Conservation (phyloP, 2,797 vertebrate species). For the Microcaecilia unicolor region DNA sequence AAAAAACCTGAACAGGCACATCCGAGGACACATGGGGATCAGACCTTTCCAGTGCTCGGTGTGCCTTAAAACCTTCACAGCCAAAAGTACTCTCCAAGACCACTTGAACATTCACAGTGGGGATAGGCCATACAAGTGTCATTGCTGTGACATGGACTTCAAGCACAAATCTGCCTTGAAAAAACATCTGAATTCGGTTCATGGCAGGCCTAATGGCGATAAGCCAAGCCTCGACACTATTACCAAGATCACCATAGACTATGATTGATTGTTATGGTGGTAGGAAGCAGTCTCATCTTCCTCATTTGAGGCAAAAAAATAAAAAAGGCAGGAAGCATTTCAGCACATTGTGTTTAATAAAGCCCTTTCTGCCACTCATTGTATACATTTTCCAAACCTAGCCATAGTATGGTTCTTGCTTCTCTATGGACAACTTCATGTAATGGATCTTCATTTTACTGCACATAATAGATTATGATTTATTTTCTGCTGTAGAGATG, state of each 20-base stretch:
- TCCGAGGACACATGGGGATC: slow-evolving; percentile 67
- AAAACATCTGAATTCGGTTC: slow-evolving; percentile 64
- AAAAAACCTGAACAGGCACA: slow-evolving; percentile 65
- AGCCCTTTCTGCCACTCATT: too few relatives aligned
- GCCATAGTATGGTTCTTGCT: too few relatives aligned
- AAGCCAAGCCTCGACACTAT: slow-evolving; percentile 44
- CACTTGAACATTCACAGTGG: slow-evolving; percentile 67
- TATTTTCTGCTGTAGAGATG: too few relatives aligned
- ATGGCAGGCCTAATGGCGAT: slow-evolving; percentile 46
- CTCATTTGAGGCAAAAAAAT: too few relatives aligned
- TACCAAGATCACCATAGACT: slow-evolving; percentile 50
- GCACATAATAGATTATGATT: too few relatives aligned
- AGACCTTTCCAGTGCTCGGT: slow-evolving; percentile 63
- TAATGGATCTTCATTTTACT: too few relatives aligned
- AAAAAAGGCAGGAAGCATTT: too few relatives aligned
- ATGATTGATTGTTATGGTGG: slow-evolving; percentile 37
- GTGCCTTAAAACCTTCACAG: slow-evolving; percentile 65
- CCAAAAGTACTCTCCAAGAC: slow-evolving; percentile 64
- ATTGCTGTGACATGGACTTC: slow-evolving; percentile 71
- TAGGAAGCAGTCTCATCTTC: too few relatives aligned
- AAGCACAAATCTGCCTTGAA: slow-evolving; percentile 70
- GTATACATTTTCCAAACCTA: too few relatives aligned
- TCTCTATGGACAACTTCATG: too few relatives aligned
- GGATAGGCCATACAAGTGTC: slow-evolving; percentile 63
- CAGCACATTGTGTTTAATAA: too few relatives aligned